phyloP scores from a whole-genome alignment of 2,888 invertebrate species.

The Conops quadrifasciatus region DNA sequence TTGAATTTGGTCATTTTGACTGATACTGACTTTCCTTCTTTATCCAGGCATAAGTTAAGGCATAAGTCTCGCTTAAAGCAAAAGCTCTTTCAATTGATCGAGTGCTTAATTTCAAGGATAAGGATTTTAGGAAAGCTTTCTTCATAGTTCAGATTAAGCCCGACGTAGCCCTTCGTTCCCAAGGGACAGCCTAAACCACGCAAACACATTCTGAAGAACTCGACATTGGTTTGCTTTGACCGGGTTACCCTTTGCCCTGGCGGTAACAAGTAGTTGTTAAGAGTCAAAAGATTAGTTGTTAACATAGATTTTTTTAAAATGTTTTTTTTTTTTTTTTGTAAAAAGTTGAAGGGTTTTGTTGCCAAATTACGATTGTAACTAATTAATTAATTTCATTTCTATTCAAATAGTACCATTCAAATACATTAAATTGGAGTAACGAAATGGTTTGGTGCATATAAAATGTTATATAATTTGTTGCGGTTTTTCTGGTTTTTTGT shows the following conservation, averaged over 20 bases:
- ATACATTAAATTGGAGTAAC: not conserved
- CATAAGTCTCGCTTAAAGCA: too few relatives aligned
- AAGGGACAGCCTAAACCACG: constrained; percentile 63
- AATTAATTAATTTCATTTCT: not conserved
- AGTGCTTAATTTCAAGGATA: too few relatives aligned
- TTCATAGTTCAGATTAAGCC: too few relatives aligned
- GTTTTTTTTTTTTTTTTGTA: too few relatives aligned
- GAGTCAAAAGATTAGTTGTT: too few relatives aligned
- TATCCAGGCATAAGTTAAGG: too few relatives aligned
- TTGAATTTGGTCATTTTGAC: too few relatives aligned
- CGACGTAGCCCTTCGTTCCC: constrained; percentile 43
- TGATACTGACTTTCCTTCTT: too few relatives aligned
- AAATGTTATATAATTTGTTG: constrained; percentile 2
- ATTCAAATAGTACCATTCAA: not conserved
- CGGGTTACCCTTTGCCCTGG: not conserved
- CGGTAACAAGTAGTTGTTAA: not conserved
- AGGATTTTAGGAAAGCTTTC: too few relatives aligned
- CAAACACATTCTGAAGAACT: constrained; percentile 64
- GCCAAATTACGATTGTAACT: constrained; percentile 4
- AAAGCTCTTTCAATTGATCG: too few relatives aligned
- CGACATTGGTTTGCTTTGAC: constrained; percentile 51
- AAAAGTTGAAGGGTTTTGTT: not conserved
- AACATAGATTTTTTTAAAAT: too few relatives aligned
- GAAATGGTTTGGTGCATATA: too few relatives aligned
- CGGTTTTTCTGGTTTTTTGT: constrained; percentile 40